These are phyloP conservation scores for Xylota sylvarum DNA, from an alignment of 2,888 invertebrate species.

Conservation along the genomic window DNA sequence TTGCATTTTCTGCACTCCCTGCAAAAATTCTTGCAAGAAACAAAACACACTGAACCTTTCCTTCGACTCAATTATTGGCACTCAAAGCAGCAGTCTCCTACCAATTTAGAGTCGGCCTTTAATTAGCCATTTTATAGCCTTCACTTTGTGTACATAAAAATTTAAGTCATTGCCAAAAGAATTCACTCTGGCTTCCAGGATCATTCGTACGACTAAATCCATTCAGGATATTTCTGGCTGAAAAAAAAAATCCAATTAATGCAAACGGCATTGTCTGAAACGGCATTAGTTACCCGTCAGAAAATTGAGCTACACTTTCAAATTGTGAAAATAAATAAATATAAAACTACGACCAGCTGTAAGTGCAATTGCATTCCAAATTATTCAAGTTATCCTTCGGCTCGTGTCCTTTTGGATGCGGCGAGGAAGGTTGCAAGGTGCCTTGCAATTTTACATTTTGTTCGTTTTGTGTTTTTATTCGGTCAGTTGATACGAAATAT, in stretches of 20 bases:
- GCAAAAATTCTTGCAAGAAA: neutral
- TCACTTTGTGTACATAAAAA: constrained; percentile 26
- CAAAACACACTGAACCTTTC: neutral
- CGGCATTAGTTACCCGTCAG: constrained; percentile 61
- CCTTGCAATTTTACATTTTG: constrained; percentile 19
- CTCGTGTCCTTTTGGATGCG: constrained; percentile 25
- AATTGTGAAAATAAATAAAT: constrained; percentile 61
- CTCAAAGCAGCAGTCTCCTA: constrained; percentile 10
- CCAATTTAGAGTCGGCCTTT: constrained; percentile 47
- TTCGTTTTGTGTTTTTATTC: constrained; percentile 3
- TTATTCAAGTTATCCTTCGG: constrained; percentile 59
- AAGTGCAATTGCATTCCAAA: constrained; percentile 67
- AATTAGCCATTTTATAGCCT: constrained; percentile 62
- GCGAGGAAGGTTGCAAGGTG: constrained; percentile 8
- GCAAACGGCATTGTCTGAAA: constrained; percentile 59
- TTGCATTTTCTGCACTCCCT: neutral
- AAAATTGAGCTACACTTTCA: constrained; percentile 56
- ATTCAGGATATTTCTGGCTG: constrained; percentile 47
- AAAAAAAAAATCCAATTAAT: constrained; percentile 68
- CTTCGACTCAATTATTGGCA: constrained; percentile 29
- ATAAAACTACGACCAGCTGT: constrained; percentile 65
- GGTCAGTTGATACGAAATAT: constrained; percentile 55
- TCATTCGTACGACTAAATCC: constrained; percentile 5
- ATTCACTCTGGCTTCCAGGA: neutral
- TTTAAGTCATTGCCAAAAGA: constrained; percentile 36